Conservation (phyloP, 2,797 vertebrate species). For the Gymnodraco acuticeps region DNA sequence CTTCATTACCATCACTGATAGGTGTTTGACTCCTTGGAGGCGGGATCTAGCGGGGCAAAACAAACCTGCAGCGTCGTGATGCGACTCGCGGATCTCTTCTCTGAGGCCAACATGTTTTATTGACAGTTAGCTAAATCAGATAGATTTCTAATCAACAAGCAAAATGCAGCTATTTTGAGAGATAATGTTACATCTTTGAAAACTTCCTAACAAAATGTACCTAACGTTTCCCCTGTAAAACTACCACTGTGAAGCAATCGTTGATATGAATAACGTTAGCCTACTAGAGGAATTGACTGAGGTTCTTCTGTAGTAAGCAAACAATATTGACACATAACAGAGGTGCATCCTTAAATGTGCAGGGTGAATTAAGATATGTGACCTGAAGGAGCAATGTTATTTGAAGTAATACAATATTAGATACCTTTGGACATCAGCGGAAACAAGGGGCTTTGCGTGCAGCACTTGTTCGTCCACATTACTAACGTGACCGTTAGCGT, state of each 20-base stretch:
- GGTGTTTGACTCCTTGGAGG: slow-evolving; percentile 23
- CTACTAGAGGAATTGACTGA: not conserved
- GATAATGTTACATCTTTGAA: too few relatives aligned
- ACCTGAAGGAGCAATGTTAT: not conserved
- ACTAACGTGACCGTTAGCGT: not conserved
- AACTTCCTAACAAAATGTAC: not conserved
- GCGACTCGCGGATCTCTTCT: not conserved
- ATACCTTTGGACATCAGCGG: slow-evolving; percentile 47
- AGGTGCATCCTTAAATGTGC: not conserved
- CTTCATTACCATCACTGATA: slow-evolving; percentile 52
- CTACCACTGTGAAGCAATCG: not conserved
- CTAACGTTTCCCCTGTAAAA: not conserved
- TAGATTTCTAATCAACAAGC: not conserved
- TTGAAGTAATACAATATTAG: not conserved
- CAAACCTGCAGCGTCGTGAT: not conserved
- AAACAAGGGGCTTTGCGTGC: not conserved
- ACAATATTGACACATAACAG: not conserved
- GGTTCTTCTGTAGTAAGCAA: not conserved
- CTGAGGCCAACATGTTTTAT: not conserved
- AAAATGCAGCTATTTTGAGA: not conserved
- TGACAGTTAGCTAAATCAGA: not conserved
- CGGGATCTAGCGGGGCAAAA: slow-evolving; percentile 10
- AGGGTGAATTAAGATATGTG: accelerated
- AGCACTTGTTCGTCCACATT: not conserved
- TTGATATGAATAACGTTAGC: not conserved